Conservation (phyloP, 2,113 vertebrate genomes). For the Callipepla squamata region DNA sequence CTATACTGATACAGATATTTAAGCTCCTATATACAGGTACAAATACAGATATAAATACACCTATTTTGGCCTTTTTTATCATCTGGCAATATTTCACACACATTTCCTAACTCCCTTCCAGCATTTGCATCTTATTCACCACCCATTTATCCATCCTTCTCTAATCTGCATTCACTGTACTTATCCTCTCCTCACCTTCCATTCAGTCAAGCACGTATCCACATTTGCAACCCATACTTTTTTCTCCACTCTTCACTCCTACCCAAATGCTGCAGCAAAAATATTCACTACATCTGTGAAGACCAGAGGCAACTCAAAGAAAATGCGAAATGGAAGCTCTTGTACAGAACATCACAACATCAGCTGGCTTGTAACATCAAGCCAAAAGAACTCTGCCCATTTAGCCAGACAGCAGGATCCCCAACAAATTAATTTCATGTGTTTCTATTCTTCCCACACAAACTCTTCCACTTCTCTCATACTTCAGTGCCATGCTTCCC, state of each 20-base stretch:
- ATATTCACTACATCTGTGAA: neutral
- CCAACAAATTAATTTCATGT: neutral
- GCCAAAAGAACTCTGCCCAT: neutral
- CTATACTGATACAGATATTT: neutral
- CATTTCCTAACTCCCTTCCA: neutral
- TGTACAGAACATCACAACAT: neutral
- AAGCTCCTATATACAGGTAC: neutral
- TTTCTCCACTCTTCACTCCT: neutral
- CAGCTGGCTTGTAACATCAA: neutral
- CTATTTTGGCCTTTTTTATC: neutral
- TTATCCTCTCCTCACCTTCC: neutral
- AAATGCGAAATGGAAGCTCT: neutral
- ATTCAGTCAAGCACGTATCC: neutral
- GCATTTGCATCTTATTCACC: neutral
- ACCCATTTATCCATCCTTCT: neutral
- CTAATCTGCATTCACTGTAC: neutral
- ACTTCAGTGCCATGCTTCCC: neutral
- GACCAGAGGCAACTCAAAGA: neutral
- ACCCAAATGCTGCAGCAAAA: neutral
- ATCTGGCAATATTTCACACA: neutral
- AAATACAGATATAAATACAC: neutral
- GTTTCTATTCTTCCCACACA: neutral
- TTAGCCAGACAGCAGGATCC: neutral
- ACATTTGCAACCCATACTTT: neutral
- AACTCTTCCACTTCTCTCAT: neutral